These are phyloP conservation scores for Myotis brandtii DNA, from an alignment of 2,113 vertebrate species.

Conservation along the genomic window DNA sequence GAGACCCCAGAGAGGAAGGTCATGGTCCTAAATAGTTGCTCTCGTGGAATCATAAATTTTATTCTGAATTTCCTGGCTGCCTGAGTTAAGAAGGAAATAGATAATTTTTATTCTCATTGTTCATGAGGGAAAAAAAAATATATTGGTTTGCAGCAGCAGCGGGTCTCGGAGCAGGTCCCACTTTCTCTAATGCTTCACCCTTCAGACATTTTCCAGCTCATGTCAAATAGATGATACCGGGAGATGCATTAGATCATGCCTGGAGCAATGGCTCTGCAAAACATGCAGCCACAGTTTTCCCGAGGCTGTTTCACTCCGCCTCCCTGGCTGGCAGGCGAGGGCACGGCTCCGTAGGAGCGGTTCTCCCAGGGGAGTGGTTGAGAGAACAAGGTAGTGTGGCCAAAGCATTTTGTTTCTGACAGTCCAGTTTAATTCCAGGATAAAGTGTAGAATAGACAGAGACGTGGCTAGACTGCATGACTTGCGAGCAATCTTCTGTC, in stretches of 20 bases:
- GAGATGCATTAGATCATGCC: neutral
- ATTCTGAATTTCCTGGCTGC: neutral
- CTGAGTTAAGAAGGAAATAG: neutral
- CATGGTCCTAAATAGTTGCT: neutral
- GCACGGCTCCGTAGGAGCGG: fast-evolving
- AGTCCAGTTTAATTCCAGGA: neutral
- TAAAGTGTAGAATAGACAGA: neutral
- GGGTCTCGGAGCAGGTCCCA: neutral
- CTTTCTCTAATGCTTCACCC: neutral
- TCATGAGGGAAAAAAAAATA: neutral
- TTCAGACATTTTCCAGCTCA: neutral
- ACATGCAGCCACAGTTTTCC: neutral
- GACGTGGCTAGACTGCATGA: neutral
- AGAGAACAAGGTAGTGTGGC: neutral
- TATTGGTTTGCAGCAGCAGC: neutral
- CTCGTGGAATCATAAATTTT: neutral
- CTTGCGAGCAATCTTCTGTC: neutral
- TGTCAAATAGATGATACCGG: neutral
- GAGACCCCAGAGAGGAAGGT: neutral
- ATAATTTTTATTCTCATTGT: neutral
- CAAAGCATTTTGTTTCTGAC: neutral
- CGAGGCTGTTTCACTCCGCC: neutral
- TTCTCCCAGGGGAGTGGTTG: neutral
- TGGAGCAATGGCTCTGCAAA: neutral
- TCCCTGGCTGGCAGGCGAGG: neutral